Conservation (phyloP, 2,888 invertebrate genomes). For the Lycophotia porphyrea region DNA sequence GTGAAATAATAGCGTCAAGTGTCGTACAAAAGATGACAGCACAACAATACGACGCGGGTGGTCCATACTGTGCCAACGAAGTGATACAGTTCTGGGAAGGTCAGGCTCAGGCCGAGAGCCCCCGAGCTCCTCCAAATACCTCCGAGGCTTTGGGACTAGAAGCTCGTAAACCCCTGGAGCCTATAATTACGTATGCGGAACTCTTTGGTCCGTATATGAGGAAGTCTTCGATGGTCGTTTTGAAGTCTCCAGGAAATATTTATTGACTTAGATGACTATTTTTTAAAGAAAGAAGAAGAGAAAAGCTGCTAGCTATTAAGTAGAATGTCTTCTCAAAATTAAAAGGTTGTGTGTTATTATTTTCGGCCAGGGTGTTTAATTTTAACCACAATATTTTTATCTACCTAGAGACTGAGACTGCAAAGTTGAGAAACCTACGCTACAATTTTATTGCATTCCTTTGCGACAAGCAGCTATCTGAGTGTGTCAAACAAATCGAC, state of each 20-base stretch:
- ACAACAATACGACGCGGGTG: constrained; percentile 86
- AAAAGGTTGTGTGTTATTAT: neutral
- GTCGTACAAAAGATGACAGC: constrained; percentile 77
- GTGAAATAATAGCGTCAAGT: constrained; percentile 75
- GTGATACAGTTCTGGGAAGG: constrained; percentile 86
- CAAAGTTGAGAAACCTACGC: neutral
- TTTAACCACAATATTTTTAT: neutral
- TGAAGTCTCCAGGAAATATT: constrained; percentile 47
- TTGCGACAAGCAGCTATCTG: constrained; percentile 20
- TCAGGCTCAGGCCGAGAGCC: constrained; percentile 71
- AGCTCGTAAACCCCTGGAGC: constrained; percentile 76
- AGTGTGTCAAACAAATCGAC: constrained; percentile 23
- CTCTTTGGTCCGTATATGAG: constrained; percentile 45
- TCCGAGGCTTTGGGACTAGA: constrained; percentile 76
- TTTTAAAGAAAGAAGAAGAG: constrained; percentile 7
- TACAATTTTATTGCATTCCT: neutral
- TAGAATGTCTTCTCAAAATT: neutral
- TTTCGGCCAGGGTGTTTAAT: neutral
- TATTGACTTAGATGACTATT: constrained; percentile 41
- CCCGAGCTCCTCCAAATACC: constrained; percentile 46
- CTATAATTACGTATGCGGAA: constrained; percentile 65
- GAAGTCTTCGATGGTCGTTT: constrained; percentile 49
- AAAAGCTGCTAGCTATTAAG: neutral
- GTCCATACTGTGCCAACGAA: constrained; percentile 76
- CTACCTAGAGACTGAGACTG: neutral